Evolutionary conservation across 2,113 vertebrate genomes (phyloP).

Genomic region (Cyprinus carpio): DNA sequence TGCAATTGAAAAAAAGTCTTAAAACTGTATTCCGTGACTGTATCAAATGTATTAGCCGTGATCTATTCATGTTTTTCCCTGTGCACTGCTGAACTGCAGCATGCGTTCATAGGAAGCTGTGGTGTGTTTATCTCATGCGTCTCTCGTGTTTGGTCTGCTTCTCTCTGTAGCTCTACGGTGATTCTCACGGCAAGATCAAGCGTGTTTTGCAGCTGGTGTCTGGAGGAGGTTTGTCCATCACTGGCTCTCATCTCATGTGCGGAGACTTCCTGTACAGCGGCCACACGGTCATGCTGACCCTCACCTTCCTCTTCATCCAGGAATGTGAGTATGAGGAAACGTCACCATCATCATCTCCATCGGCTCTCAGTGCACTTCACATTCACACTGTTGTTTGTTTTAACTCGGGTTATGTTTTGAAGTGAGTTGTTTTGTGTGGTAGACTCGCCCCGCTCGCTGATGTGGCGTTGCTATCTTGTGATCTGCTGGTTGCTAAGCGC

Average conservation of each 20-base stretch:
- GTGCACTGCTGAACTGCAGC: not conserved
- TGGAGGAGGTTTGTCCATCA: constrained; percentile 77
- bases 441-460: constrained; percentile 90
- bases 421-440: not conserved
- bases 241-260: constrained; percentile 84
- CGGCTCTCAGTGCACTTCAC: not conserved
- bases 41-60: not conserved
- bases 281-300: constrained; percentile 83
- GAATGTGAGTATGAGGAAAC: constrained; percentile 79
- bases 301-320: constrained; percentile 87
- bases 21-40: too few species aligned
- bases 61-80: not conserved
- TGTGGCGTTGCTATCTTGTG: constrained; percentile 84
- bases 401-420: too few species aligned
- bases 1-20: too few species aligned
- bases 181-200: constrained; percentile 49
- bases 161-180: constrained; percentile 44
- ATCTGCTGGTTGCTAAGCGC: constrained; percentile 89
- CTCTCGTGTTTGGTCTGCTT: not conserved
- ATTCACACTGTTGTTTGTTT: not conserved
- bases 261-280: constrained; percentile 89
- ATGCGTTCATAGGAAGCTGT: not conserved
- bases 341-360: not conserved
- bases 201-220: constrained; percentile 54
- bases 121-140: not conserved